These are phyloP conservation scores for Apis laboriosa DNA, from an alignment of 1,140 invertebrate genomes.

Conservation along the genomic window DNA sequence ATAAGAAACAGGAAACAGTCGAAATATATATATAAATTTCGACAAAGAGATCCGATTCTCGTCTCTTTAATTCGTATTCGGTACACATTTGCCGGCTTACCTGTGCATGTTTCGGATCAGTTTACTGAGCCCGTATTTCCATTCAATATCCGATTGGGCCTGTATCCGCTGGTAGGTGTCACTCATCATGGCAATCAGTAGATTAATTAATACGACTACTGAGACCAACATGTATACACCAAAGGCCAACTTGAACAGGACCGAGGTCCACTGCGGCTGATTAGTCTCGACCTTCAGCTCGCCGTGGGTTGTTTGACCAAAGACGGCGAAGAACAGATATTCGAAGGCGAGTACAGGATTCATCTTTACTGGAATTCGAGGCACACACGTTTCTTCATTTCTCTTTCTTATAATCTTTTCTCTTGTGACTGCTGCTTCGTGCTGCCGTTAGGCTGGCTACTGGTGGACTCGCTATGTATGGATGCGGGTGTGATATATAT, in stretches of 20 bases:
- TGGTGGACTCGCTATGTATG: constrained; percentile 74
- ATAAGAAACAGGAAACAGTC: neutral
- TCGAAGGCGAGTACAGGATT: constrained; percentile 95
- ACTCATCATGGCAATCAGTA: constrained; percentile 99
- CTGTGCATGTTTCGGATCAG: constrained; percentile 99
- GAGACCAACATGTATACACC: constrained; percentile 98
- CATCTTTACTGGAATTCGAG: constrained; percentile 87
- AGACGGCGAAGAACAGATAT: constrained; percentile 98
- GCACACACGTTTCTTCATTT: constrained; percentile 65
- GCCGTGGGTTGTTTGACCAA: constrained; percentile 96
- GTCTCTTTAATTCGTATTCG: constrained; percentile 3
- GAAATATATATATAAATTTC: neutral
- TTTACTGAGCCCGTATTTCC: constrained; percentile 99
- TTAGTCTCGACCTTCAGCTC: constrained; percentile 87
- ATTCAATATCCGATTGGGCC: constrained; percentile 99
- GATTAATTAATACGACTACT: constrained; percentile 98
- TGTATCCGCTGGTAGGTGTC: constrained; percentile 99
- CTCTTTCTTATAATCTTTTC: constrained; percentile 36
- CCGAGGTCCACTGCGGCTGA: constrained; percentile 88
- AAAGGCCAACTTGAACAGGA: constrained; percentile 93
- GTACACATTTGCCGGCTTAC: constrained; percentile 69
- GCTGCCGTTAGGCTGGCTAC: constrained; percentile 70
- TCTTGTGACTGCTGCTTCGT: constrained; percentile 58
- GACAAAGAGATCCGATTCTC: neutral
- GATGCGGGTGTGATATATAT: constrained; percentile 51